Conservation (phyloP, 1,140 invertebrate genomes). For the Drosophila bipectinata region DNA sequence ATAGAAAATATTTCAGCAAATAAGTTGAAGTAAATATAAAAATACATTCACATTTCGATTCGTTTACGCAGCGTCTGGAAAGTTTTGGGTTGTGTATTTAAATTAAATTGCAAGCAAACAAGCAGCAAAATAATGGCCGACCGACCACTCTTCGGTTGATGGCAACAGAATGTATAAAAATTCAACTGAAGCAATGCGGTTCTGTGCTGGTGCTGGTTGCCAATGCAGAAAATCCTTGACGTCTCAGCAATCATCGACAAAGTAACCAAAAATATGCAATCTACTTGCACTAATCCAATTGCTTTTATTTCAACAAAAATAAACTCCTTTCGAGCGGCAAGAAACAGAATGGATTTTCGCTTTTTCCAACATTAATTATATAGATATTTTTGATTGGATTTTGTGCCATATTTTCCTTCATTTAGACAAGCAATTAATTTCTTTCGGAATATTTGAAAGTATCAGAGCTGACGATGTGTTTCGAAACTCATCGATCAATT, state of each 20-base stretch:
- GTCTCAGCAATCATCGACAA: conserved; percentile 15
- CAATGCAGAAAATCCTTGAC: conserved; percentile 23
- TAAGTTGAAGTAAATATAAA: conserved; percentile 19
- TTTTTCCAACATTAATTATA: background rate
- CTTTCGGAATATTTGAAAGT: background rate
- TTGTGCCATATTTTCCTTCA: background rate
- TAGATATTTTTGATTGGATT: background rate
- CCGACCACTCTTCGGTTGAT: conserved; percentile 30
- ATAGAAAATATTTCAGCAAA: conserved; percentile 39
- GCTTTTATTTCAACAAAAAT: background rate
- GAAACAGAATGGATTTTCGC: background rate
- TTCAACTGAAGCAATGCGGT: conserved; percentile 4
- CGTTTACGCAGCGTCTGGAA: conserved; percentile 48
- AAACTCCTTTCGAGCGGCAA: background rate
- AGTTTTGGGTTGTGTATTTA: conserved; percentile 43
- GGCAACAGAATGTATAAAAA: conserved; percentile 20
- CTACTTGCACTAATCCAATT: conserved; percentile 10
- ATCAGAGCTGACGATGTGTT: background rate
- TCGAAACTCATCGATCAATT: conserved; percentile 19
- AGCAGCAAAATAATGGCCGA: conserved; percentile 40
- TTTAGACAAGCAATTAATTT: background rate
- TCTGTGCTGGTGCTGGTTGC: conserved; percentile 12
- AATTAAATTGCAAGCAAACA: conserved; percentile 50
- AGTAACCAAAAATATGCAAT: conserved; percentile 9
- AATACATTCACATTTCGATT: conserved; percentile 39